A percentile compares a stretch with the other conserved stretches of the same genome.
Conservation (phyloP, 2,888 invertebrate species). For the Athrips mouffetella region DNA sequence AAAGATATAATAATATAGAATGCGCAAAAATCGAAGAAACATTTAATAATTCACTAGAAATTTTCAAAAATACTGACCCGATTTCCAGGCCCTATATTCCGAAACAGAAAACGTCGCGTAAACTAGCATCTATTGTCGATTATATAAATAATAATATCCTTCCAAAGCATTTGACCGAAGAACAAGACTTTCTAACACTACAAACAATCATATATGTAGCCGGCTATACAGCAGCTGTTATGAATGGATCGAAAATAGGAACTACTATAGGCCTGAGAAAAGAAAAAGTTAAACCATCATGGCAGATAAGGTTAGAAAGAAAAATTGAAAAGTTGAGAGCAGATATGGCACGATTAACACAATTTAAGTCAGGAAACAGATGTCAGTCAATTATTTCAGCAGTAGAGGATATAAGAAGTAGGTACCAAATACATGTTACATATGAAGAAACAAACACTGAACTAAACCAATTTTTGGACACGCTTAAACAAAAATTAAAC, state of each 20-base stretch:
- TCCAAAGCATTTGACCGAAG: slow-evolving; percentile 6
- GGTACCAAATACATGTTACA: neutral
- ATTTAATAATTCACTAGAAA: neutral
- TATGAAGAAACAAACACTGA: neutral
- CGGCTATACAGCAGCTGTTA: slow-evolving; percentile 17
- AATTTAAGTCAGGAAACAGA: slow-evolving; percentile 17
- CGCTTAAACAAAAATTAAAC: neutral
- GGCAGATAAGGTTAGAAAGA: slow-evolving; percentile 20
- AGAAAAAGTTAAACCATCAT: too few species aligned
- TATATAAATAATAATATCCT: slow-evolving; percentile 15
- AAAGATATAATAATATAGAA: too few species aligned
- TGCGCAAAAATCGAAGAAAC: slow-evolving; percentile 10
- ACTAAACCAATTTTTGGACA: neutral
- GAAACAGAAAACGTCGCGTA: slow-evolving; percentile 19
- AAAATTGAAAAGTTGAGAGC: slow-evolving; percentile 16
- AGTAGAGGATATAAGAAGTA: neutral
- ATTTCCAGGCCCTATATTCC: slow-evolving; percentile 17
- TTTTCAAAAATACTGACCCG: slow-evolving; percentile 1
- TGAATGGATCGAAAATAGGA: slow-evolving; percentile 2
- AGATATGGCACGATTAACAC: slow-evolving; percentile 18
- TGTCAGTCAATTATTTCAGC: neutral
- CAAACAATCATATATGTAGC: slow-evolving; percentile 19
- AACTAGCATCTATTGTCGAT: slow-evolving; percentile 13
- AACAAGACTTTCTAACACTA: slow-evolving; percentile 7
- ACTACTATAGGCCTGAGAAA: too few species aligned